These are phyloP conservation scores for Gadopsis bispinosus DNA, from an alignment of 2,797 vertebrate genomes.

Conservation along the genomic window DNA sequence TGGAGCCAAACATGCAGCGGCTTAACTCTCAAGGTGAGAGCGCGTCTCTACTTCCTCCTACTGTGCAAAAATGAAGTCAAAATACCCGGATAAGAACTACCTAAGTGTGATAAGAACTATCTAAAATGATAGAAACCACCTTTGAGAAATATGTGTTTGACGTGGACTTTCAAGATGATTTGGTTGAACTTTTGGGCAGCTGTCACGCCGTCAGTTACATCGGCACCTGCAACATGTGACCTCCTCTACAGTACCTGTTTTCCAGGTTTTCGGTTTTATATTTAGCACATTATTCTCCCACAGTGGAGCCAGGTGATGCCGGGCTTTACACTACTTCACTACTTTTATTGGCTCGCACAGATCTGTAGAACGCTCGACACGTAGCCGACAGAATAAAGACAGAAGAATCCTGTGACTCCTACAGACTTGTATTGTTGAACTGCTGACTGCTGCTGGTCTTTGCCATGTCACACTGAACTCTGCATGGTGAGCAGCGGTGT, in stretches of 20 bases:
- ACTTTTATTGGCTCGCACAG: neutral
- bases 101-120: too few relatives aligned
- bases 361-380: neutral
- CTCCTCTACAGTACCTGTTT: constrained; percentile 6
- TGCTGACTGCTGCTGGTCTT: constrained; percentile 34
- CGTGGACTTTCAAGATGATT: too few relatives aligned
- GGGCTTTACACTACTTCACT: neutral
- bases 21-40: neutral
- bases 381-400: neutral
- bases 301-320: constrained; percentile 25
- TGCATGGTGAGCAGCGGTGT: constrained; percentile 22
- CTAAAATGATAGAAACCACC: too few relatives aligned
- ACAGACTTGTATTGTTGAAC: constrained; percentile 19
- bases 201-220: too few relatives aligned
- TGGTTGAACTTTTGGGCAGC: too few relatives aligned
- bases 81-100: too few relatives aligned
- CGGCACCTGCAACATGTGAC: neutral
- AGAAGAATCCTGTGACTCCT: neutral
- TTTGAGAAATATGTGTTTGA: too few relatives aligned
- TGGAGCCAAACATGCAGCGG: neutral
- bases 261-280: constrained; percentile 12
- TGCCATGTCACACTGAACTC: constrained; percentile 2
- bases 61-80: too few relatives aligned
- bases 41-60: too few relatives aligned
- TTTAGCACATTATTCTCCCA: constrained; percentile 28